phyloP scores from a whole-genome alignment of 1,140 invertebrate species.

The Harlomillsia oculata region DNA sequence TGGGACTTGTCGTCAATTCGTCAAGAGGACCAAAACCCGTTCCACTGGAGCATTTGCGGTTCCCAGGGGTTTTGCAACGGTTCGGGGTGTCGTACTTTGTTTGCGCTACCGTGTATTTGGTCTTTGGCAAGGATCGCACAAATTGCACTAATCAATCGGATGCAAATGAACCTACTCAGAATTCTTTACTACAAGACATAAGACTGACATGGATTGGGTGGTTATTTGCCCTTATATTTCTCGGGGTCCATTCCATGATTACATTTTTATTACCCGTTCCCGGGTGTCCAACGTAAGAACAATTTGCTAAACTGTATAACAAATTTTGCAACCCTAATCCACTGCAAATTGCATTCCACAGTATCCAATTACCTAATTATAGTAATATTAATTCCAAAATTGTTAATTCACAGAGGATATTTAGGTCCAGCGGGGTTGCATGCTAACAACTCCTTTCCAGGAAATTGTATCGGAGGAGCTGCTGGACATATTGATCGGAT shows the following conservation, averaged over 20 bases:
- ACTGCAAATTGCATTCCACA: too few species aligned
- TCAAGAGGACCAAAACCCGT: conserved; percentile 43
- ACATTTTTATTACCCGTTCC: conserved; percentile 61
- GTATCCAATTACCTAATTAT: neutral
- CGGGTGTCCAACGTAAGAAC: conserved; percentile 58
- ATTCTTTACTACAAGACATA: conserved; percentile 14
- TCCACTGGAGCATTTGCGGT: conserved; percentile 42
- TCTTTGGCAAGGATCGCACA: neutral
- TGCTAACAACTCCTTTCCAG: neutral
- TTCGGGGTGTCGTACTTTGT: conserved; percentile 71
- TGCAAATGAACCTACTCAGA: neutral
- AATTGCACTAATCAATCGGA: neutral
- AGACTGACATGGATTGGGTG: conserved; percentile 43
- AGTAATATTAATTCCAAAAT: neutral
- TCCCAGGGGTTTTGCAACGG: conserved; percentile 75
- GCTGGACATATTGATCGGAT: conserved; percentile 71
- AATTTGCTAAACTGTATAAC: neutral
- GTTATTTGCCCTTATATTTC: conserved; percentile 53
- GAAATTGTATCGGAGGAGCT: conserved; percentile 59
- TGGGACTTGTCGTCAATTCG: conserved; percentile 55
- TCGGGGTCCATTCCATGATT: conserved; percentile 54
- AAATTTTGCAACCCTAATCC: too few species aligned
- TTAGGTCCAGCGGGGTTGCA: conserved; percentile 78
- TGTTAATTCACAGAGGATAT: conserved; percentile 55
- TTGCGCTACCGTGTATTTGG: conserved; percentile 48